Conservation (phyloP, 2,113 vertebrate genomes). For the Neomonachus schauinslandi region DNA sequence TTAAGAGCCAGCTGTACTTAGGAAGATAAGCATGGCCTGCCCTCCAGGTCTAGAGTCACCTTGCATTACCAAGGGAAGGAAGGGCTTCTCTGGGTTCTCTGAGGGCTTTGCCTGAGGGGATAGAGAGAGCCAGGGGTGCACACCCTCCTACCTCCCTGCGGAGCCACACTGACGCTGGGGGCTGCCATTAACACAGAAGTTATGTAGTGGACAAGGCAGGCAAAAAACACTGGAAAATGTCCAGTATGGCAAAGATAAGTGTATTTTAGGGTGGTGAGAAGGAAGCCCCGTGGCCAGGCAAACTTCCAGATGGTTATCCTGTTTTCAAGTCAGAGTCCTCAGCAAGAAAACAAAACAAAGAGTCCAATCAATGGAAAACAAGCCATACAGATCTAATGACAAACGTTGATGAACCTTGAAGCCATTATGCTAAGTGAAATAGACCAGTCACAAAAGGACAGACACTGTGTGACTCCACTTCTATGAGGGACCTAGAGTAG, state of each 20-base stretch:
- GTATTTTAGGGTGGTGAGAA: background rate
- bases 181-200: background rate
- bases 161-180: background rate
- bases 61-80: background rate
- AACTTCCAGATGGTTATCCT: background rate
- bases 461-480: background rate
- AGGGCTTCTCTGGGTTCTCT: background rate
- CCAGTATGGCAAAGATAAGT: background rate
- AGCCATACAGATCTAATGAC: background rate
- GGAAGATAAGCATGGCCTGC: background rate
- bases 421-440: background rate
- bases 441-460: background rate
- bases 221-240: background rate
- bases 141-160: rapidly evolving
- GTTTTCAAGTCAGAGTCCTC: background rate
- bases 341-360: background rate
- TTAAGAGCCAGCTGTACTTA: background rate
- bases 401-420: background rate
- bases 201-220: background rate
- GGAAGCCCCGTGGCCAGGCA: background rate
- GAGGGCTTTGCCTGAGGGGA: background rate
- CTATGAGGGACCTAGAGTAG: background rate
- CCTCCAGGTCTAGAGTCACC: background rate
- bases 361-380: background rate
- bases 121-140: background rate